Evolutionary conservation across 2,797 vertebrate genomes (phyloP).

Genomic region (Pygocentrus nattereri): DNA sequence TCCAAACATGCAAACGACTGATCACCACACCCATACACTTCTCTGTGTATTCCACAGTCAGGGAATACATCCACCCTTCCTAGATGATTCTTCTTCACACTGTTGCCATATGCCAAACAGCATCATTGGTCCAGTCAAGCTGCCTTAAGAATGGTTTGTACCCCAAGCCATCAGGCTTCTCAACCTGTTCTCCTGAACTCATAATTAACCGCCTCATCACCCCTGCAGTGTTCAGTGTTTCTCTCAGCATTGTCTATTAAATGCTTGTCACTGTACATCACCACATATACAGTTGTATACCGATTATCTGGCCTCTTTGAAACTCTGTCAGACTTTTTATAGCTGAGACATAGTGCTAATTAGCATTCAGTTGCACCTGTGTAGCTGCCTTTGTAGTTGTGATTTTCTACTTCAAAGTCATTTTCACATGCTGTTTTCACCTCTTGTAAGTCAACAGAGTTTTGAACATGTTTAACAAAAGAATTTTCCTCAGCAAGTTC

Average conservation of each 20-base stretch:
- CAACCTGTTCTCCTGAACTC: slow-evolving; percentile 14
- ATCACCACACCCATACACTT: too few species aligned
- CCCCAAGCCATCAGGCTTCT: not conserved
- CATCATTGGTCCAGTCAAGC: not conserved
- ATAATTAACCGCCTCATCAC: slow-evolving; percentile 11
- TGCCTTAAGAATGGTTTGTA: not conserved
- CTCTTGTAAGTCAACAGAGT: not conserved
- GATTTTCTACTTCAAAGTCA: too few species aligned
- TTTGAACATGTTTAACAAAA: not conserved
- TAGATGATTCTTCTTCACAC: not conserved
- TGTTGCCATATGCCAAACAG: not conserved
- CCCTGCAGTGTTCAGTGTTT: not conserved
- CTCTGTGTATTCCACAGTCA: not conserved
- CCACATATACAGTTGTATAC: too few species aligned
- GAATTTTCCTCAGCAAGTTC: not conserved
- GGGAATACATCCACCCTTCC: not conserved
- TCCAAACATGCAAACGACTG: too few species aligned
- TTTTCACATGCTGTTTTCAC: not conserved
- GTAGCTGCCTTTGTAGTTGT: too few species aligned
- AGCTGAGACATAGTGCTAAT: not conserved
- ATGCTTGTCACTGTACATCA: not conserved
- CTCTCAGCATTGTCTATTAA: not conserved
- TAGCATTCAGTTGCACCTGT: not conserved
- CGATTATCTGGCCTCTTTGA: not conserved
- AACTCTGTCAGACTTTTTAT: not conserved